Conservation (phyloP, 1,140 invertebrate genomes). For the Charaxes varanes region DNA sequence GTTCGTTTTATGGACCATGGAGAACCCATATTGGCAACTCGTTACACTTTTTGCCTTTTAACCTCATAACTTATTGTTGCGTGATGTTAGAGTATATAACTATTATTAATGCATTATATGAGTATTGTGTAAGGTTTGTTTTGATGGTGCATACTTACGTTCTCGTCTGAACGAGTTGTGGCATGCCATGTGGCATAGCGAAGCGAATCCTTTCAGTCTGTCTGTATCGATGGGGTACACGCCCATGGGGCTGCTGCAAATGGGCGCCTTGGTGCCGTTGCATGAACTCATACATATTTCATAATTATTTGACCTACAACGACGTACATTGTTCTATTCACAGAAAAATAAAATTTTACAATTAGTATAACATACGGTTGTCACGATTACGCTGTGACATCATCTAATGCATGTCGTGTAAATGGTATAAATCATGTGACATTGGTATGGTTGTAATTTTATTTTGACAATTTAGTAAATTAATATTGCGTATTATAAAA, state of each 20-base stretch:
- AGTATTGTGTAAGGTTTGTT: background rate
- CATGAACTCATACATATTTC: constrained; percentile 48
- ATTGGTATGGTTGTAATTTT: no score
- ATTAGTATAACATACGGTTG: no score
- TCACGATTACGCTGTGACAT: no score
- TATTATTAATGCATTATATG: background rate
- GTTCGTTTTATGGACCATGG: no score
- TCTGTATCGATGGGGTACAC: constrained; percentile 37
- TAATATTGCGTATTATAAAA: no score
- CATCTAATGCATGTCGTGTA: no score
- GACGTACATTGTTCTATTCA: no score
- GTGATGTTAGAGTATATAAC: background rate
- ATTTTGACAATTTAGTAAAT: no score
- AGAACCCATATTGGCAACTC: no score
- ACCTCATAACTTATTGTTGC: constrained; percentile 2
- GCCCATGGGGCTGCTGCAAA: constrained; percentile 46
- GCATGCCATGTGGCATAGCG: constrained; percentile 61
- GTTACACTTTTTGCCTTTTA: constrained; percentile 12
- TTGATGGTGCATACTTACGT: constrained; percentile 57
- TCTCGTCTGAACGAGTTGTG: constrained; percentile 57
- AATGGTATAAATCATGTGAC: no score
- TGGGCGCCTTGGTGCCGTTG: constrained; percentile 39
- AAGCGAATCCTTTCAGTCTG: constrained; percentile 54
- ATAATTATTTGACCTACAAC: constrained; percentile 47
- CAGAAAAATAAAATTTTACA: no score